Percentiles rank a stretch among this genome's conserved stretches.
Evolutionary conservation across 1,140 invertebrate species (phyloP).

Genomic region (Saccostrea cuccullata): DNA sequence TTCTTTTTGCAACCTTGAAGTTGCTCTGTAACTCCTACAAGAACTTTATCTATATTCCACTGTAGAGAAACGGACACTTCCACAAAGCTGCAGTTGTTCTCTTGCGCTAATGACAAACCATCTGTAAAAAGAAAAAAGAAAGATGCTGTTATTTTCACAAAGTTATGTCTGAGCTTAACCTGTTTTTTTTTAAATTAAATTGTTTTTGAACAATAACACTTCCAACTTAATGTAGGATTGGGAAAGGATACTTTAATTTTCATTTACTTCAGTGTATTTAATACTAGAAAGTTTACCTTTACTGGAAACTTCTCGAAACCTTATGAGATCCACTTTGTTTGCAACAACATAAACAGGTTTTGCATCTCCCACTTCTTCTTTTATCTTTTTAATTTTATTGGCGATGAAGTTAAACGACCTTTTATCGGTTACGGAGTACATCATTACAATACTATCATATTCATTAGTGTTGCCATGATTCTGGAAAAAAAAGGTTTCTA

Average conservation of each 20-base stretch:
- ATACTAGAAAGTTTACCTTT: background rate
- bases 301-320: slow-evolving; percentile 3
- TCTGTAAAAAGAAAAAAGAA: background rate
- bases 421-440: slow-evolving; percentile 2
- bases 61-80: background rate
- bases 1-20: background rate
- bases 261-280: too few relatives aligned
- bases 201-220: background rate
- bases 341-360: background rate
- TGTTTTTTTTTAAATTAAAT: too few relatives aligned
- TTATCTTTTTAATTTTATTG: background rate
- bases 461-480: background rate
- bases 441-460: background rate
- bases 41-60: background rate
- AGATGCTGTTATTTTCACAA: background rate
- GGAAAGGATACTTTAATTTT: too few relatives aligned
- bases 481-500: background rate
- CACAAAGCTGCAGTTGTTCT: background rate
- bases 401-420: background rate
- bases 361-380: background rate
- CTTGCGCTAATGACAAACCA: background rate
- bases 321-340: slow-evolving; percentile 8
- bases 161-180: too few relatives aligned
- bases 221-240: background rate
- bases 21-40: background rate